These are phyloP conservation scores for Terrapene triunguis DNA, from an alignment of 2,113 vertebrate species.

Conservation along the genomic window DNA sequence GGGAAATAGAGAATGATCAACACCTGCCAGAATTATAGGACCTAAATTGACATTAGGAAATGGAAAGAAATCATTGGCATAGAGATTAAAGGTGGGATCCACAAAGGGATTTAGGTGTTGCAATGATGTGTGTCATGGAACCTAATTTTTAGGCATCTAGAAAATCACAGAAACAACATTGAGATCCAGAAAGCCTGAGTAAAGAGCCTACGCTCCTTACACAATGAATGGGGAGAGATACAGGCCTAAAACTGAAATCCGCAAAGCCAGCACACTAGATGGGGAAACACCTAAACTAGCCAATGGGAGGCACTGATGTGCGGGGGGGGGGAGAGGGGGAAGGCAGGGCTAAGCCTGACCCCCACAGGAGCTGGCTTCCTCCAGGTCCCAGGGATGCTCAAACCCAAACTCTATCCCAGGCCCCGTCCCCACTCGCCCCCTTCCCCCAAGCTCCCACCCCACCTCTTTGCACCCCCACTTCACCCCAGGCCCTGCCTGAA, in stretches of 20 bases:
- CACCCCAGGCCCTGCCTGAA: too few species aligned
- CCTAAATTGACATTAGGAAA: background rate
- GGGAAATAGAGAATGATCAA: background rate
- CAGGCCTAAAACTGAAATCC: background rate
- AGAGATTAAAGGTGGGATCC: background rate
- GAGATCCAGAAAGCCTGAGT: background rate
- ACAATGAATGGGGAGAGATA: background rate
- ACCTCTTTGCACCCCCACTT: too few species aligned
- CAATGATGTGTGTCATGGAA: background rate
- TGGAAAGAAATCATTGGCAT: background rate
- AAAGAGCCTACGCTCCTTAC: background rate
- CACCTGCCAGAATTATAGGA: background rate
- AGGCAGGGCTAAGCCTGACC: background rate
- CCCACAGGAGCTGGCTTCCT: too few species aligned
- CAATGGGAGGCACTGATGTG: background rate
- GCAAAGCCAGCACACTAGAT: background rate
- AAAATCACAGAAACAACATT: background rate
- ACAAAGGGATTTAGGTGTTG: background rate
- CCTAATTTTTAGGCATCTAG: background rate
- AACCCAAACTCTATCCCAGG: too few species aligned
- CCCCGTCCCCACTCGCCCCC: too few species aligned
- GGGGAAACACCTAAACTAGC: background rate
- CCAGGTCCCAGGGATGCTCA: too few species aligned
- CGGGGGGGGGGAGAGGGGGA: accelerated
- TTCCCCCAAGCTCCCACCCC: too few species aligned